Base-by-base conservation (phyloP, 1,140 invertebrate species). In the Berghia stephanieae region DNA sequence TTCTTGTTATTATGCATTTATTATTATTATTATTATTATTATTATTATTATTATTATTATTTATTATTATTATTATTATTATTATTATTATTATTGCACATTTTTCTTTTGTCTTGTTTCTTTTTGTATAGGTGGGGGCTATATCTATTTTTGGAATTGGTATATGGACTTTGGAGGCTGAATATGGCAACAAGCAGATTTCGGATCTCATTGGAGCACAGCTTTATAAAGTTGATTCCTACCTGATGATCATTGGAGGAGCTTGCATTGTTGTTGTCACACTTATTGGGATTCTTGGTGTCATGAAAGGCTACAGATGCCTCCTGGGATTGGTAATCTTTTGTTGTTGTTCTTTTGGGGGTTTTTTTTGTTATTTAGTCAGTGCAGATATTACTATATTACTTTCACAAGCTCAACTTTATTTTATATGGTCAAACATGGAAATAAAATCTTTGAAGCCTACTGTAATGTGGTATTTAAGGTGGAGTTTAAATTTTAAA, bases 111-210 rank as follows among this genome's bases (percentile, higher is more conserved):
- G 49, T 16, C 49, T 18, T 3, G 16, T 34, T 68, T 68, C 38
- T 27, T 70, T 44, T 38, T 34, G 8, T 10, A 42, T n/a, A 86
- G 85, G 75, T 85, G 40, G 84, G 84, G 18, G 84, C 80, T 13
- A 55, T 85, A 44, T 79, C 80, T 38, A 82, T 83, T 31, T 72
- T 86, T 42, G 82, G 75, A 18, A 83, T 86, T 31, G 85, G 85
- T 1, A 83, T 86, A 27, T 85, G 82, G 82, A 85, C 85, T 24
- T 80, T 83, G 71, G 82, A 85, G 55, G 81, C 80, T 24, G 83
- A 86, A 52, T 86, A 86, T 80, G 85, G 85, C 3, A 85, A 82
- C 75, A 84, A 80, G 43, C 81, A 83, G 52, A 38, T 86, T 36
- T 84, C 84, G 2, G 78, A 72, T 31, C 81, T 86, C 10, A 82